Evolutionary conservation across 2,797 vertebrate genomes (phyloP).

Genomic region (Euthynnus affinis): DNA sequence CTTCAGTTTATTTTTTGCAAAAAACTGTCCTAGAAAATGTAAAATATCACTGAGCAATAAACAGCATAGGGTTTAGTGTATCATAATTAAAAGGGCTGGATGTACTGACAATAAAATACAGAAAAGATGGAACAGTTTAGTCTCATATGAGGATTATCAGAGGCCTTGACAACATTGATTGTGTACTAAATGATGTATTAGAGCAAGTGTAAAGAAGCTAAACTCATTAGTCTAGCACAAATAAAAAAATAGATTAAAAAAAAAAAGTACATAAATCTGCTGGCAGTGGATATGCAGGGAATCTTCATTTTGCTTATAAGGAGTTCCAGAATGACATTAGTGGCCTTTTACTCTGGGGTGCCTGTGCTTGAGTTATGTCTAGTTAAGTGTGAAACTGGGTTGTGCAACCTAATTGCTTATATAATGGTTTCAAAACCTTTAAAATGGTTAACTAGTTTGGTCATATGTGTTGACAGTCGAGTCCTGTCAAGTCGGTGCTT

Average conservation of each 20-base stretch:
- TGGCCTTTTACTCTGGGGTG: conserved; percentile 2
- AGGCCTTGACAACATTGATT: too few relatives aligned
- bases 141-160: background rate
- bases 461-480: conserved; percentile 45
- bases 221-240: too few relatives aligned
- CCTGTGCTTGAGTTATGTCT: conserved; percentile 10
- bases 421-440: conserved; percentile 46
- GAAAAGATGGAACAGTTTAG: background rate
- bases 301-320: background rate
- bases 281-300: background rate
- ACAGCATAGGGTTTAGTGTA: too few relatives aligned
- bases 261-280: too few relatives aligned
- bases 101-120: too few relatives aligned
- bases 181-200: too few relatives aligned
- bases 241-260: too few relatives aligned
- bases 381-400: conserved; percentile 32
- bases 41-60: too few relatives aligned
- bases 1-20: too few relatives aligned
- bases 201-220: too few relatives aligned
- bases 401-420: conserved; percentile 52
- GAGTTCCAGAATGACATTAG: background rate
- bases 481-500: conserved; percentile 34
- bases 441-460: conserved; percentile 44
- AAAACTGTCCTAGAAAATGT: too few relatives aligned
- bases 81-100: too few relatives aligned